phyloP scores from a whole-genome alignment of 2,888 invertebrate genomes.

The Rhagonycha fulva region DNA sequence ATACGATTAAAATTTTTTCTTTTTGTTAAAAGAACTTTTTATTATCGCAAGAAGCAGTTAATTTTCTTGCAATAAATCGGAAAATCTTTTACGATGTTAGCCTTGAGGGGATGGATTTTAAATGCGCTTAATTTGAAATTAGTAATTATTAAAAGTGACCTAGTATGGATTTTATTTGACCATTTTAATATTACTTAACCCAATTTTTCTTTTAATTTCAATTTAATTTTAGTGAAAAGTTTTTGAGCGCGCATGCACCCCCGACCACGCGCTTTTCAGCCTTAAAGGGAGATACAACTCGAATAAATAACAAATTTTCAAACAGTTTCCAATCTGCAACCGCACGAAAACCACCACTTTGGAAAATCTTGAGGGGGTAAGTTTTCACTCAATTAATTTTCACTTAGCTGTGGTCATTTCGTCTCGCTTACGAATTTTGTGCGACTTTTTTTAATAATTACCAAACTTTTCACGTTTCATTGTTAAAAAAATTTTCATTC shows the following conservation, averaged over 20 bases:
- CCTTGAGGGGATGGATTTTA: not conserved
- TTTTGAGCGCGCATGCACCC: constrained; percentile 22
- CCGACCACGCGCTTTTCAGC: constrained; percentile 12
- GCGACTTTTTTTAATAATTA: not conserved
- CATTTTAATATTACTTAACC: constrained; percentile 21
- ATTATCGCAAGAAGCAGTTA: not conserved
- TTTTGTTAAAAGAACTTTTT: no score
- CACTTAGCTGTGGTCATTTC: not conserved
- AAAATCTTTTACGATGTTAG: not conserved
- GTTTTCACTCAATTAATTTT: not conserved
- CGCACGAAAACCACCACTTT: constrained; percentile 6
- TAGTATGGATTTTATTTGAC: constrained; percentile 8
- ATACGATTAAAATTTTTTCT: no score
- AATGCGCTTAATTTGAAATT: not conserved
- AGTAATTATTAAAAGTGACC: not conserved
- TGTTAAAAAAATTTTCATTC: not conserved
- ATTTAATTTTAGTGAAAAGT: constrained; percentile 19
- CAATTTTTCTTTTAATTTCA: constrained; percentile 14
- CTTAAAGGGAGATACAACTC: not conserved
- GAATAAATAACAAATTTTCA: constrained; percentile 17
- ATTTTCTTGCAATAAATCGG: not conserved
- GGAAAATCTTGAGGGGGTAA: constrained; percentile 11
- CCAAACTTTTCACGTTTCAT: not conserved
- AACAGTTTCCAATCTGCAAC: constrained; percentile 26
- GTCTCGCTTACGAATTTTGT: not conserved